phyloP scores from a whole-genome alignment of 2,797 vertebrate species.

The Bryconaethiops microstoma region DNA sequence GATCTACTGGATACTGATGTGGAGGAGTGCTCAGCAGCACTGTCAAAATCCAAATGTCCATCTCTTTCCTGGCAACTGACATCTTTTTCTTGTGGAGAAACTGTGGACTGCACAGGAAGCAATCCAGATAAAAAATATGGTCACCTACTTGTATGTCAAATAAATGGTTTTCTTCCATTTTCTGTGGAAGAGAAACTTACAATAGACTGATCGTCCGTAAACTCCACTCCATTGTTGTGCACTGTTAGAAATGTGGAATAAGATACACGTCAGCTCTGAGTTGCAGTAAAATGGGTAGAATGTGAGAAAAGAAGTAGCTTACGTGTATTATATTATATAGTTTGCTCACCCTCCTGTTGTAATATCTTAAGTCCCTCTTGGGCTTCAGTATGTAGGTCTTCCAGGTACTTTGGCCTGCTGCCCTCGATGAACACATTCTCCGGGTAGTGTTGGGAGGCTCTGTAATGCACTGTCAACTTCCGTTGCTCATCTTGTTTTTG shows the following conservation, averaged over 20 bases:
- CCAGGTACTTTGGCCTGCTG: constrained; percentile 86
- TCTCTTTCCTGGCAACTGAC: constrained; percentile 77
- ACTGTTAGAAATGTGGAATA: constrained; percentile 71
- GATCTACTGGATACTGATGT: constrained; percentile 61
- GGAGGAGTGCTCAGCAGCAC: constrained; percentile 61
- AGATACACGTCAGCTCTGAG: constrained; percentile 18
- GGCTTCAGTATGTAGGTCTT: constrained; percentile 92
- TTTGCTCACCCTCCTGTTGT: constrained; percentile 58
- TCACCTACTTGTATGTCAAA: not conserved
- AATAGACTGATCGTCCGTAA: constrained; percentile 83
- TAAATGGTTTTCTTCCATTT: not conserved
- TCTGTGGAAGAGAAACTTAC: constrained; percentile 73
- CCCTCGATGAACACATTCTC: constrained; percentile 96
- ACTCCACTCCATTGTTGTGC: constrained; percentile 80
- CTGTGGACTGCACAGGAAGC: constrained; percentile 70
- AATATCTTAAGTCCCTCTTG: constrained; percentile 47
- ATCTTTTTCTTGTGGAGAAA: constrained; percentile 73
- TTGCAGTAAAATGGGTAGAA: not conserved
- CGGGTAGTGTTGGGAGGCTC: constrained; percentile 79
- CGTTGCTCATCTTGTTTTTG: constrained; percentile 83
- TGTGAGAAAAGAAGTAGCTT: not conserved
- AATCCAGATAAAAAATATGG: not conserved
- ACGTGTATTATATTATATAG: no score
- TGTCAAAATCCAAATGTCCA: constrained; percentile 60
- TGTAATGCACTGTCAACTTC: constrained; percentile 79